Evolutionary conservation across 2,797 vertebrate genomes (phyloP).

Genomic region (Mus caroli): DNA sequence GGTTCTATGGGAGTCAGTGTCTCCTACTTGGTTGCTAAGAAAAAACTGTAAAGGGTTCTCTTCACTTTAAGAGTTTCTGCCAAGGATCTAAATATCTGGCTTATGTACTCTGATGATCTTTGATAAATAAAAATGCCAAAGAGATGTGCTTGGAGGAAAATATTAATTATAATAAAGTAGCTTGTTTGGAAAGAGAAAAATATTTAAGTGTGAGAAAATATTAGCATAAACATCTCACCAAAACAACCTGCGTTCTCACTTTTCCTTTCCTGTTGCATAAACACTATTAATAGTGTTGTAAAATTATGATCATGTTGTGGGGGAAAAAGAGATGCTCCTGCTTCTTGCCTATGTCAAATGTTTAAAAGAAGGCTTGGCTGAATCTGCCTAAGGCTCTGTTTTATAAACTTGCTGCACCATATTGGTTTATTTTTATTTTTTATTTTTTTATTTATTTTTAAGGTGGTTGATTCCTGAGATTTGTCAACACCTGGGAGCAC

Average conservation of each 20-base stretch:
- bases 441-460: not conserved
- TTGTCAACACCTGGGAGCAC: not conserved
- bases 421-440: not conserved
- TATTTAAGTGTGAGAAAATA: slow-evolving; percentile 73
- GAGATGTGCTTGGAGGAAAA: slow-evolving; percentile 13
- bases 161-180: slow-evolving; percentile 62
- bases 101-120: slow-evolving; percentile 39
- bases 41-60: not conserved
- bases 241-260: slow-evolving; percentile 76
- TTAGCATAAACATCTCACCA: slow-evolving; percentile 79
- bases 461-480: not conserved
- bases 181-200: slow-evolving; percentile 57
- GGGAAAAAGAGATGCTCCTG: not conserved
- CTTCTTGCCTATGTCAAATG: slow-evolving; percentile 17
- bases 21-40: slow-evolving; percentile 34
- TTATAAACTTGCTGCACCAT: slow-evolving; percentile 3
- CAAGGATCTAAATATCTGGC: not conserved
- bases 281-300: slow-evolving; percentile 76
- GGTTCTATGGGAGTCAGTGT: not conserved
- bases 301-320: slow-evolving; percentile 43
- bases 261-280: slow-evolving; percentile 76
- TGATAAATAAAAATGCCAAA: slow-evolving; percentile 7
- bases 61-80: slow-evolving; percentile 37
- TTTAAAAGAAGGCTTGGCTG: slow-evolving; percentile 34
- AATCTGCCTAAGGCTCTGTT: slow-evolving; percentile 14